Evolutionary conservation across 2,113 vertebrate species (phyloP).

Genomic region (Nycticorax nycticorax): DNA sequence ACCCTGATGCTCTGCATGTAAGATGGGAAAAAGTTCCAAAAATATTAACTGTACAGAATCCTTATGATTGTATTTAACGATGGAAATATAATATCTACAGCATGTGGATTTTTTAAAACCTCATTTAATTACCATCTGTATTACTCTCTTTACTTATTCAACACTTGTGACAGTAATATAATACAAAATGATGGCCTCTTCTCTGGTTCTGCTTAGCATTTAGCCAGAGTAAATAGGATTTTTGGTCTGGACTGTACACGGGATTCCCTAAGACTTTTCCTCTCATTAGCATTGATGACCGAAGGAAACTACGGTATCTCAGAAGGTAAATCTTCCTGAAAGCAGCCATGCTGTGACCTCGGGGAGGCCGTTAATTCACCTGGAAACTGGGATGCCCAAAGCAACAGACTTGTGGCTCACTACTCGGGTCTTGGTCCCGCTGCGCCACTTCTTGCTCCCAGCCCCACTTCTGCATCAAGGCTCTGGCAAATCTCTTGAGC

Average conservation of each 20-base stretch:
- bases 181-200: neutral
- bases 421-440: neutral
- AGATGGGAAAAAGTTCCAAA: neutral
- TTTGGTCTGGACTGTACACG: neutral
- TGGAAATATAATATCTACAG: neutral
- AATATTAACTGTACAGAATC: neutral
- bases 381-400: neutral
- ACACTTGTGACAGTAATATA: neutral
- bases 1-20: neutral
- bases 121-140: neutral
- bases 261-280: neutral
- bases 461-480: neutral
- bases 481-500: neutral
- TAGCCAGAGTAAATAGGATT: neutral
- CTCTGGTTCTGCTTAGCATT: neutral
- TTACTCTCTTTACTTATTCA: neutral
- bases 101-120: neutral
- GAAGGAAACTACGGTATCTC: neutral
- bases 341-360: neutral
- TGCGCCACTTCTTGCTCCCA: fast-evolving
- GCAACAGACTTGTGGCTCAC: neutral
- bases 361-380: neutral
- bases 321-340: neutral
- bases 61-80: neutral
- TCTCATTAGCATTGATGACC: neutral